Percentiles rank a stretch among this genome's conserved stretches.
These are phyloP conservation scores for Druon quercuslanigerum DNA, from an alignment of 1,140 invertebrate genomes.

Conservation along the genomic window DNA sequence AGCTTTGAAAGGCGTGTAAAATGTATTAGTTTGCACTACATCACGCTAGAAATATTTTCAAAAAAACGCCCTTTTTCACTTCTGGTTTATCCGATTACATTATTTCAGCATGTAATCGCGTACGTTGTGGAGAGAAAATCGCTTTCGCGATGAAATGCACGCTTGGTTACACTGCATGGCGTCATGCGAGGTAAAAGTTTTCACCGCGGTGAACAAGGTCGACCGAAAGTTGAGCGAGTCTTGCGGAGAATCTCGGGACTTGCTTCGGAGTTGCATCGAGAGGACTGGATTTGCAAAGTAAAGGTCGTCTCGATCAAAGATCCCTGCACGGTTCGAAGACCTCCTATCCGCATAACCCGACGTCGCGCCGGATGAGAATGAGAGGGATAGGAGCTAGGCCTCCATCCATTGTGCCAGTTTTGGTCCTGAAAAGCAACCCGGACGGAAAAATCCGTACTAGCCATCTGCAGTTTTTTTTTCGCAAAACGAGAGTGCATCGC, in stretches of 20 bases:
- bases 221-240: not conserved
- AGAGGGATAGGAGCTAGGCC: not conserved
- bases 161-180: conserved; percentile 19
- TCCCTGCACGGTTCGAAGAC: not conserved
- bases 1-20: not conserved
- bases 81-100: conserved; percentile 8
- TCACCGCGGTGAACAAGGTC: conserved; percentile 17
- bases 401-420: not conserved
- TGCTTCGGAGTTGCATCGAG: not conserved
- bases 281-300: conserved; percentile 2
- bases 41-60: not conserved
- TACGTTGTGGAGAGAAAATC: conserved; percentile 8
- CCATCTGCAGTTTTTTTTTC: not conserved
- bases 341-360: not conserved
- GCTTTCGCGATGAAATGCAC: conserved; percentile 10
- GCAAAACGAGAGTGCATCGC: not conserved
- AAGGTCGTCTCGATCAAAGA: conserved; percentile 14
- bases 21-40: not conserved
- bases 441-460: not conserved
- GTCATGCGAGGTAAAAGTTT: conserved; percentile 12
- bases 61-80: not conserved
- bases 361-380: not conserved
- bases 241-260: conserved; percentile 1
- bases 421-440: not conserved
- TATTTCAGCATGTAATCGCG: conserved; percentile 13